These are phyloP conservation scores for Folsomia manolachei DNA, from an alignment of 2,888 invertebrate genomes.

Conservation along the genomic window DNA sequence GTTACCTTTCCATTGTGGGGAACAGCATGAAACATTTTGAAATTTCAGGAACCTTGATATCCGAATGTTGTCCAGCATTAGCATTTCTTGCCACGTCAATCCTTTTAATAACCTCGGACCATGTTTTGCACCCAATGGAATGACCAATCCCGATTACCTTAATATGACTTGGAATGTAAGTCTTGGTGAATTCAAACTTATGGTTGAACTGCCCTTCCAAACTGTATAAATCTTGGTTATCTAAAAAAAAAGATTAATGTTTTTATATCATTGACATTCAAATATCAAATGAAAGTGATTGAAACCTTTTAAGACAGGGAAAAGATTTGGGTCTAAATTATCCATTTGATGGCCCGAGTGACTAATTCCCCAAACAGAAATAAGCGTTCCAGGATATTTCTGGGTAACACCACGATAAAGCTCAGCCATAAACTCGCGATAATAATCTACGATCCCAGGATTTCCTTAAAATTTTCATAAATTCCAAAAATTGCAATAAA, in stretches of 20 bases:
- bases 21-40: slow-evolving; percentile 73
- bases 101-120: slow-evolving; percentile 66
- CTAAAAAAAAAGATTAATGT: slow-evolving; percentile 38
- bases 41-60: slow-evolving; percentile 56
- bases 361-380: slow-evolving; percentile 77
- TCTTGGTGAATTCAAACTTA: slow-evolving; percentile 73
- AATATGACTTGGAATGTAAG: slow-evolving; percentile 68
- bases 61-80: slow-evolving; percentile 34
- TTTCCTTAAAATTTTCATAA: too few relatives aligned
- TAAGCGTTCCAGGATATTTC: slow-evolving; percentile 53
- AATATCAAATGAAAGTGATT: background rate
- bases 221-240: slow-evolving; percentile 65
- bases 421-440: slow-evolving; percentile 68
- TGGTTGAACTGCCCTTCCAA: slow-evolving; percentile 76
- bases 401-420: slow-evolving; percentile 61
- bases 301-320: slow-evolving; percentile 1
- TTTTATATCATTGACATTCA: background rate
- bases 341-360: slow-evolving; percentile 73
- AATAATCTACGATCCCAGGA: slow-evolving; percentile 81
- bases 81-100: slow-evolving; percentile 48
- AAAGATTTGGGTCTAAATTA: slow-evolving; percentile 1
- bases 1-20: slow-evolving; percentile 83
- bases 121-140: slow-evolving; percentile 85
- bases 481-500: background rate
- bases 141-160: slow-evolving; percentile 81